Conservation (phyloP, 2,888 invertebrate species). For the Amblyjoppa fuscipennis region DNA sequence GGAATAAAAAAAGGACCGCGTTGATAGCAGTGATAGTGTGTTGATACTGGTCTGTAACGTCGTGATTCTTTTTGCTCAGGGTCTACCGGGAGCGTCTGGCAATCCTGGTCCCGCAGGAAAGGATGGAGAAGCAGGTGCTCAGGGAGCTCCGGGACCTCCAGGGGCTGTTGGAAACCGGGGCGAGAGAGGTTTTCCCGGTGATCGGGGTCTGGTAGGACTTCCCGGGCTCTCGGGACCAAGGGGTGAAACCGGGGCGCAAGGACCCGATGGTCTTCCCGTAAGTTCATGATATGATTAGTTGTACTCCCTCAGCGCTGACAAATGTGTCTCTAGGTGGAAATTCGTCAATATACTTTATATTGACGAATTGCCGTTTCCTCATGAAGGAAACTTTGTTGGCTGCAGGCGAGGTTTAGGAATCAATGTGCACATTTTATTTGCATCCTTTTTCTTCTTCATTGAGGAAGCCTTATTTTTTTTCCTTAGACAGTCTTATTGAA, state of each 20-base stretch:
- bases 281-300: constrained; percentile 68
- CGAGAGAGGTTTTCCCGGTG: constrained; percentile 91
- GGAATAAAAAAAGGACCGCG: not conserved
- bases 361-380: not conserved
- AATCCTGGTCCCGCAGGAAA: constrained; percentile 92
- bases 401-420: no score
- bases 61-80: constrained; percentile 26
- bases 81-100: constrained; percentile 83
- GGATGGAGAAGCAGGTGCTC: constrained; percentile 91
- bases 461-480: not conserved
- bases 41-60: not conserved
- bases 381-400: not conserved
- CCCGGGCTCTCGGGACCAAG: constrained; percentile 89
- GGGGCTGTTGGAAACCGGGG: constrained; percentile 87
- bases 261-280: constrained; percentile 90
- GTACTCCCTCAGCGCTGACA: not conserved
- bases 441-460: no score
- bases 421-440: no score
- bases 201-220: constrained; percentile 90
- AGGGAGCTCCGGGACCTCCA: constrained; percentile 88
- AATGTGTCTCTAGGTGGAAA: not conserved
- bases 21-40: not conserved
- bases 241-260: constrained; percentile 89
- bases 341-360: no score
- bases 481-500: not conserved